A percentile compares a stretch with the other conserved stretches of the same genome.
These are phyloP conservation scores for Glyphotaelius pellucidus DNA, from an alignment of 2,888 invertebrate genomes.

Conservation along the genomic window DNA sequence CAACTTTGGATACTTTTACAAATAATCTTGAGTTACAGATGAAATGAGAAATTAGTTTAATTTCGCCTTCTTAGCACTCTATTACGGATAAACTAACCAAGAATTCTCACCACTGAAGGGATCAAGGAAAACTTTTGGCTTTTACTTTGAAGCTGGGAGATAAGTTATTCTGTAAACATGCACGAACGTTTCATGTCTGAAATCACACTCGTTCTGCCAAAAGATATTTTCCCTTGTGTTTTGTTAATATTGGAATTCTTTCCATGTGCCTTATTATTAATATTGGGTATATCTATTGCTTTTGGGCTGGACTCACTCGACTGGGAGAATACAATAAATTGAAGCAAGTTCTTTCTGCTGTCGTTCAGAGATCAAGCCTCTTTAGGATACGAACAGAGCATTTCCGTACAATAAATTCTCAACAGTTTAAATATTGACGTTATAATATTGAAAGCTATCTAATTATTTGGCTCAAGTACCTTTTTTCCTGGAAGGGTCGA, in stretches of 20 bases:
- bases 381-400: background rate
- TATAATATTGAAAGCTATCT: background rate
- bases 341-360: background rate
- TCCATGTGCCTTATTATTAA: background rate
- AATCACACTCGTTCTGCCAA: background rate
- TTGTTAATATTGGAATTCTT: background rate
- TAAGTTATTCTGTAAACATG: constrained; percentile 34
- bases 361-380: background rate
- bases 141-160: constrained; percentile 25
- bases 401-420: background rate
- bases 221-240: background rate
- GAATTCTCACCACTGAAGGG: constrained; percentile 8
- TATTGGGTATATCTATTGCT: background rate
- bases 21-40: background rate
- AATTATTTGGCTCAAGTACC: background rate
- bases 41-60: background rate
- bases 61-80: background rate
- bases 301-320: background rate
- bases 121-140: constrained; percentile 9
- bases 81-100: background rate
- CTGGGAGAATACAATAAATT: background rate
- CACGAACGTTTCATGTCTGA: background rate
- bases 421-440: background rate
- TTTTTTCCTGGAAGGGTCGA: background rate
- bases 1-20: background rate